Conservation (phyloP, 2,113 vertebrate species). For the Raja brachyura region DNA sequence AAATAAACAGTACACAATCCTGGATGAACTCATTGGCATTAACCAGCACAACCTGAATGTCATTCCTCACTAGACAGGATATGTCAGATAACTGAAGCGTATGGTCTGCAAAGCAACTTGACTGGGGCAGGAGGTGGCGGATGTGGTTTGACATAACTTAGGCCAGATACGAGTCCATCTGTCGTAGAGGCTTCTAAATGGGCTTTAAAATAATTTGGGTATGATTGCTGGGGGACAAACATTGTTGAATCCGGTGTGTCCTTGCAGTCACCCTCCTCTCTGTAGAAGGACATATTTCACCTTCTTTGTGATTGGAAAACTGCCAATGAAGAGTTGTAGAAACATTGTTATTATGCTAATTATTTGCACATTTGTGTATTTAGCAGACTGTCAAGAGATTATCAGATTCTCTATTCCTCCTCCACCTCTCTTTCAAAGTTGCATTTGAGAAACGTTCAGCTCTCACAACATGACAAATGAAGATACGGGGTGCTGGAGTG, state of each 20-base stretch:
- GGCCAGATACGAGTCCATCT: constrained; percentile 66
- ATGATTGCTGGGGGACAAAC: constrained; percentile 89
- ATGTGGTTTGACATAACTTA: constrained; percentile 85
- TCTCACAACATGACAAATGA: too few relatives aligned
- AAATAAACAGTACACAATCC: constrained; percentile 67
- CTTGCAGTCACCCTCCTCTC: constrained; percentile 56
- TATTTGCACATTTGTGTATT: background rate
- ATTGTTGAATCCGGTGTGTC: constrained; percentile 73
- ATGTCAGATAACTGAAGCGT: constrained; percentile 65
- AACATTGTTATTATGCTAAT: background rate
- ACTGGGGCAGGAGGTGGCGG: constrained; percentile 87
- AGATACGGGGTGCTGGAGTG: too few relatives aligned
- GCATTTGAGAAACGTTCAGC: background rate
- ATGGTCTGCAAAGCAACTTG: constrained; percentile 85
- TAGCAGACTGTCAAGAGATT: background rate
- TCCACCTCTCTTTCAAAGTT: too few relatives aligned
- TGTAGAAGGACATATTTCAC: constrained; percentile 53
- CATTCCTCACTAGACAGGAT: constrained; percentile 77
- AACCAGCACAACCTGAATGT: constrained; percentile 86
- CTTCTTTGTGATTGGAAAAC: constrained; percentile 41
- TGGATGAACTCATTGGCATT: constrained; percentile 92
- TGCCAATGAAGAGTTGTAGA: constrained; percentile 2
- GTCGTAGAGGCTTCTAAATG: constrained; percentile 63
- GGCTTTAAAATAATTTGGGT: constrained; percentile 70
- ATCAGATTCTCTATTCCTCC: too few relatives aligned